phyloP scores from a whole-genome alignment of 2,888 invertebrate genomes.

The Uropetala carovei region DNA sequence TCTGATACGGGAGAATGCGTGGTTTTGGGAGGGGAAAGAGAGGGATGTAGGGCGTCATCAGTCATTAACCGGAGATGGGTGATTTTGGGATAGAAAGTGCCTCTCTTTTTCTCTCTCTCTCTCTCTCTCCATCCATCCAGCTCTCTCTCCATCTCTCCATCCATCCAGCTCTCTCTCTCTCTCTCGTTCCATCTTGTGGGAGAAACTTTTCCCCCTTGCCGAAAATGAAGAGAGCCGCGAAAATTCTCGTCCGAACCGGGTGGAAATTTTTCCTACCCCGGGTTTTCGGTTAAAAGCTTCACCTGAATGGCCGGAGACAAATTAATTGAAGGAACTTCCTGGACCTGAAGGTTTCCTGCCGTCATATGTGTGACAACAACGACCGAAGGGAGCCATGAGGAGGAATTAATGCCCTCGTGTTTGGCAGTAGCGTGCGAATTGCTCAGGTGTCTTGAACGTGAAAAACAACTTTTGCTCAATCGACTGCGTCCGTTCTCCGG shows the following conservation, averaged over 20 bases:
- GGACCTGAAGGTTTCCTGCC: background rate
- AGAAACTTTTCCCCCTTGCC: too few species aligned
- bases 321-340: background rate
- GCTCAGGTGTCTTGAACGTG: too few species aligned
- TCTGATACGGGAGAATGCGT: too few species aligned
- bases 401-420: background rate
- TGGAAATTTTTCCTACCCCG: background rate
- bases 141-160: background rate
- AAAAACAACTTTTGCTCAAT: too few species aligned
- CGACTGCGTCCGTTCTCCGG: too few species aligned
- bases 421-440: background rate
- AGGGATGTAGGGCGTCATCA: background rate
- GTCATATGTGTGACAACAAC: conserved; percentile 8
- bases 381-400: background rate
- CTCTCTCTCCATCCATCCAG: background rate
- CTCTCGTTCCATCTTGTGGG: too few species aligned
- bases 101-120: background rate
- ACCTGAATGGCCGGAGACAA: background rate
- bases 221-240: background rate
- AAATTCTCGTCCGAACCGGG: background rate
- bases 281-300: background rate
- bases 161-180: too few species aligned
- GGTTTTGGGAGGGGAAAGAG: too few species aligned
- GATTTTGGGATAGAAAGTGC: conserved; percentile 21
- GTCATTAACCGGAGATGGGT: conserved; percentile 27